phyloP scores from a whole-genome alignment of 2,888 invertebrate species.

The Homarus gammarus region DNA sequence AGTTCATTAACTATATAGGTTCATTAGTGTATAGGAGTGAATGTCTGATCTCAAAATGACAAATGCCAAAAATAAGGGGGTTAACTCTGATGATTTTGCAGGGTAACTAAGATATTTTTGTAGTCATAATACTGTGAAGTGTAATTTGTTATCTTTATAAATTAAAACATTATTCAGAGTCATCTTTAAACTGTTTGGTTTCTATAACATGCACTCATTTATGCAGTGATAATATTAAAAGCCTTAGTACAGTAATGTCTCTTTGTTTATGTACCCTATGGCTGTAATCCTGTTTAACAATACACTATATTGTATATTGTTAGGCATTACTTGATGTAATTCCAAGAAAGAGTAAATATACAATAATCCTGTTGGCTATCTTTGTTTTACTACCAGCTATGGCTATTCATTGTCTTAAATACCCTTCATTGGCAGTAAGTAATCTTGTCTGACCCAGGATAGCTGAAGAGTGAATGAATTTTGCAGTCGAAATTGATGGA shows the following conservation, averaged over 20 bases:
- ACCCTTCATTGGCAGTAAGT: neutral
- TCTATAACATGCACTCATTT: constrained; percentile 18
- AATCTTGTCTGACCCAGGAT: too few relatives aligned
- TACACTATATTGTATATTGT: too few relatives aligned
- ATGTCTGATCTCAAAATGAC: neutral
- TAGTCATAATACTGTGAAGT: neutral
- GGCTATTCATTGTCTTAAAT: neutral
- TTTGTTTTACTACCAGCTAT: neutral
- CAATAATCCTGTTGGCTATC: constrained; percentile 4
- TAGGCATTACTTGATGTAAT: constrained; percentile 26
- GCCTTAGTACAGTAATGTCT: constrained; percentile 17
- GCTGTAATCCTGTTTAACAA: constrained; percentile 31
- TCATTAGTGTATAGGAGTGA: neutral
- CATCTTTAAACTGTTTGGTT: neutral
- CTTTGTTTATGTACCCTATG: constrained; percentile 25
- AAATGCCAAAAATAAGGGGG: neutral
- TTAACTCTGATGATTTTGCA: neutral
- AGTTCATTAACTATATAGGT: neutral
- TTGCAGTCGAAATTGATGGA: too few relatives aligned
- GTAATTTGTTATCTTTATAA: neutral
- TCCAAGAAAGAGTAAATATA: constrained; percentile 21
- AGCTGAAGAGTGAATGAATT: too few relatives aligned
- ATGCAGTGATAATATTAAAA: constrained; percentile 23
- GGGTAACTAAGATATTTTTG: neutral
- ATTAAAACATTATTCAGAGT: neutral